Conservation (phyloP, 1,140 invertebrate genomes). For the Aphelinus atriplicis region DNA sequence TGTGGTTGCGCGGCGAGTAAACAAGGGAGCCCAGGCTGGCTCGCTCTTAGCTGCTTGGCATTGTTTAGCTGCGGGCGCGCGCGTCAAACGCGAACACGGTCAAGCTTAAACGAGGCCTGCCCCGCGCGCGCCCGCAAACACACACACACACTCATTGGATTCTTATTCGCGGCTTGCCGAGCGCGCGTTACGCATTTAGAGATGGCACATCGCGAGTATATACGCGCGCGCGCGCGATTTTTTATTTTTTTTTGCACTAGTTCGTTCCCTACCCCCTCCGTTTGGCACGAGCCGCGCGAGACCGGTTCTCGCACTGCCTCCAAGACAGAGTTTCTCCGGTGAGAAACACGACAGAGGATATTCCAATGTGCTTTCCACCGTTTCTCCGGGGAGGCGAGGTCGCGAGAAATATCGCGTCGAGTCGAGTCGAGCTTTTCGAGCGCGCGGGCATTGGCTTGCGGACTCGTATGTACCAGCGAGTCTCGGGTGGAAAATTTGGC, state of each 20-base stretch:
- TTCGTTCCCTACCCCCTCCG: no score
- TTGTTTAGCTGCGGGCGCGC: background rate
- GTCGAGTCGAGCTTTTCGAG: no score
- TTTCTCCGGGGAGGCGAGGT: no score
- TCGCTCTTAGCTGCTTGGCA: background rate
- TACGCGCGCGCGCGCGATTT: background rate
- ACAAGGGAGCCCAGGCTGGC: background rate
- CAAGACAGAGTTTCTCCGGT: no score
- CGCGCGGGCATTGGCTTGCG: no score
- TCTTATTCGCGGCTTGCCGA: background rate
- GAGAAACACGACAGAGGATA: no score
- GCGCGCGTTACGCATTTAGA: conserved; percentile 27
- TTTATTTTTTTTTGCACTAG: background rate
- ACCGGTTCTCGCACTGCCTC: no score
- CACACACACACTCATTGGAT: background rate
- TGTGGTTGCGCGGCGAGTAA: background rate
- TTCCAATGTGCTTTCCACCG: no score
- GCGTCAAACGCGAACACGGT: conserved; percentile 20
- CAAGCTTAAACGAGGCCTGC: conserved; percentile 21
- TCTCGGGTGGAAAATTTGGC: no score
- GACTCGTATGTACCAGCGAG: no score
- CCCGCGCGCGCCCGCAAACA: background rate
- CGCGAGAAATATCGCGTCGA: no score
- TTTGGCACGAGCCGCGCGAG: no score
- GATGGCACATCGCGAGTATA: background rate